Conservation (phyloP, 2,797 vertebrate genomes). For the Epinephelus coioides region DNA sequence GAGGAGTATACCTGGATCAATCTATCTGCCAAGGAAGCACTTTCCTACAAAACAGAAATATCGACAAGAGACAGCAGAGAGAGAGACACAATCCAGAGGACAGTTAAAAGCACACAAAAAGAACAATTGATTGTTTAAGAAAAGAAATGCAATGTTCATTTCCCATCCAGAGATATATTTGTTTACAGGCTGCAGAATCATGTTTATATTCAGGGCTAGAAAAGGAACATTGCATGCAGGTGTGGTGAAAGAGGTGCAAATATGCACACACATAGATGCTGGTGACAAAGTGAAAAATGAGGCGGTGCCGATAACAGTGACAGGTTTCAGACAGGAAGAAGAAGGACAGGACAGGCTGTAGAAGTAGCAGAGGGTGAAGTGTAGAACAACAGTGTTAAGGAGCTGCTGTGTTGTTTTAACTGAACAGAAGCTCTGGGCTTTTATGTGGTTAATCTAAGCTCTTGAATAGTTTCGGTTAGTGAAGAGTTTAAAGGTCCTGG, state of each 20-base stretch:
- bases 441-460: constrained; percentile 11
- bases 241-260: constrained; percentile 55
- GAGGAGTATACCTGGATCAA: constrained; percentile 98
- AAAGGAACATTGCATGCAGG: constrained; percentile 82
- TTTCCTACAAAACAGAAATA: constrained; percentile 99
- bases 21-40: constrained; percentile 99
- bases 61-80: constrained; percentile 91
- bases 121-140: constrained; percentile 82
- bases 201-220: constrained; percentile 55
- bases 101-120: constrained; percentile 86
- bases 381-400: constrained; percentile 4
- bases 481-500: constrained; percentile 12
- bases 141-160: constrained; percentile 87
- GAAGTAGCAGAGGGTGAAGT: constrained; percentile 27
- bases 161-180: constrained; percentile 72
- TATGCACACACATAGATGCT: constrained; percentile 23
- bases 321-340: constrained; percentile 68
- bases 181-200: neutral
- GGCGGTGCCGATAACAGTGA: constrained; percentile 44
- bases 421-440: constrained; percentile 8
- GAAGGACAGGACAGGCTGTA: constrained; percentile 54
- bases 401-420: constrained; percentile 7
- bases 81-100: constrained; percentile 84
- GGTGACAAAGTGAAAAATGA: constrained; percentile 64
- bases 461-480: constrained; percentile 37